Evolutionary conservation across 2,888 invertebrate species (phyloP), one percentile per base, ranked within the genome.

Genomic region (Flabesymbios commensalis): DNA sequence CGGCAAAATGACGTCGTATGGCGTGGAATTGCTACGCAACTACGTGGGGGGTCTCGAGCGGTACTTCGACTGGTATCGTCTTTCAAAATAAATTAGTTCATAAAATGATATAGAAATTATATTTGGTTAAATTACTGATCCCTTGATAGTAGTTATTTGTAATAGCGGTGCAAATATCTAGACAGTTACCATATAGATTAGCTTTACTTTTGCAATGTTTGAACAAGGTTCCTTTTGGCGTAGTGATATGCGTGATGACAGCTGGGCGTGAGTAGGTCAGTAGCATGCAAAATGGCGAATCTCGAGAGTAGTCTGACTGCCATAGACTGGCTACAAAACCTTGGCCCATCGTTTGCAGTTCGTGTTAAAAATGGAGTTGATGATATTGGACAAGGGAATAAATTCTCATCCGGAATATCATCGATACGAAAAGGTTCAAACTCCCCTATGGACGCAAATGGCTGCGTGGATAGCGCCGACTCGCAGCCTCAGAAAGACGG

Each of bases 241-340:
- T n/a, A n/a, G n/a, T n/a, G n/a, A n/a, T n/a, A n/a, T n/a, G n/a
- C n/a, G n/a, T n/a, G n/a, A n/a, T n/a, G n/a, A n/a, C n/a, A n/a
- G n/a, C n/a, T n/a, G n/a, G n/a, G n/a, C n/a, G n/a, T n/a, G n/a
- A n/a, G n/a, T n/a, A n/a, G n/a, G n/a, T n/a, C n/a, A n/a, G n/a
- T n/a, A n/a, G n/a, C n/a, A n/a, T n/a, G n/a, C 48, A 77, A 77
- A 65, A 82, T 80, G 80, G 78, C 80, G 71, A 81, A 83, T 61
- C 66, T 85, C 58, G 84, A 84, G 65, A 78, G 82, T 70, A 84
- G 84, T 72, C 74, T 86, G 61, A 85, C 84, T 65, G 81, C 83
- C 61, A 83, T 85, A 78, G 85, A 85, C 73, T 86, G 85, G 85
- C 79, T 86, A 68, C 83, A 83, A 60, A 77, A 82, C 65, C 81